phyloP scores from a whole-genome alignment of 2,888 invertebrate species.

The Cybosia mesomella region DNA sequence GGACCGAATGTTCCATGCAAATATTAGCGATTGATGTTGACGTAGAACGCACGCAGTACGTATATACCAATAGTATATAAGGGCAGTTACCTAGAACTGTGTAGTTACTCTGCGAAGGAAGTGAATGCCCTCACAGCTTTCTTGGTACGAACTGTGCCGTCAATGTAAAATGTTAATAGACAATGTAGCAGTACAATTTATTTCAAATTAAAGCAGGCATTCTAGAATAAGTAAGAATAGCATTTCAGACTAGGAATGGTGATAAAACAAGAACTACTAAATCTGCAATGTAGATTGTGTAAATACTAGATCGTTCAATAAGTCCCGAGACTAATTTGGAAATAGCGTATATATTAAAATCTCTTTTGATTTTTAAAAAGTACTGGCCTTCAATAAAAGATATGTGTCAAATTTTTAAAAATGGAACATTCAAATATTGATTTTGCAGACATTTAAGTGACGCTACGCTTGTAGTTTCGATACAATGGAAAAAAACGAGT shows the following conservation, averaged over 20 bases:
- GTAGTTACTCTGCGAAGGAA: slow-evolving; percentile 61
- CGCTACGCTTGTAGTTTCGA: no score
- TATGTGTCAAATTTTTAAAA: no score
- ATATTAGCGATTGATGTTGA: slow-evolving; percentile 29
- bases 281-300: slow-evolving; percentile 5
- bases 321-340: no score
- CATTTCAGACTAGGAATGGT: slow-evolving; percentile 12
- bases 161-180: slow-evolving; percentile 25
- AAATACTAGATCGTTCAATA: no score
- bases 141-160: slow-evolving; percentile 71
- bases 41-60: slow-evolving; percentile 6
- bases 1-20: slow-evolving; percentile 47
- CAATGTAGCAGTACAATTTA: neutral
- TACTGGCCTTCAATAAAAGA: no score
- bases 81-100: slow-evolving; percentile 53
- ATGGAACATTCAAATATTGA: no score
- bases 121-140: slow-evolving; percentile 76
- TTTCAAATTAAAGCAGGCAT: slow-evolving; percentile 15
- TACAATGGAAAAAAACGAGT: no score
- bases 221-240: neutral
- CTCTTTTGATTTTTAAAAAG: no score
- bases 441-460: no score
- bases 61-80: neutral
- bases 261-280: slow-evolving; percentile 27
- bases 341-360: no score